Conservation (phyloP, 30 jellyfish, hydroid and myxozoan species). For the Cassiopea xamachana region DNA sequence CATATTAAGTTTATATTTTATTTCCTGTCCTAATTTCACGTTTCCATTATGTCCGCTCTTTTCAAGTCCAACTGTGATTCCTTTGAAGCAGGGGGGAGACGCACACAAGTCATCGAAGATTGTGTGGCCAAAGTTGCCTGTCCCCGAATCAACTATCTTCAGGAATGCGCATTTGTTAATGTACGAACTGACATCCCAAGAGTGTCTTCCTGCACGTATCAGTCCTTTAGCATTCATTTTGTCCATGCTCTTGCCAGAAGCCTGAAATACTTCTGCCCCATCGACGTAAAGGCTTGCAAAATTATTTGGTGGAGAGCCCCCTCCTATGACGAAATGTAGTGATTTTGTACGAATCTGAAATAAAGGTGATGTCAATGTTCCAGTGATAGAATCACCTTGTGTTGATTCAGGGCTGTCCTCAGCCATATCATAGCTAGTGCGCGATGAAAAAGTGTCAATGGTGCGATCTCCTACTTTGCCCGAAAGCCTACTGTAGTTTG, state of each 20-base stretch:
- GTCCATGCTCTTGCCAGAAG: slow-evolving; percentile 21
- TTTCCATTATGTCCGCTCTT: slow-evolving; percentile 12
- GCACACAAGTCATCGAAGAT: slow-evolving; percentile 58
- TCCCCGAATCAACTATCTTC: slow-evolving; percentile 21
- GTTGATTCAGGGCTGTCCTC: slow-evolving; percentile 20
- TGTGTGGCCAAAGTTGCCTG: slow-evolving; percentile 9
- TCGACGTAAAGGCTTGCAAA: slow-evolving; percentile 25
- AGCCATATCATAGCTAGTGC: slow-evolving; percentile 15
- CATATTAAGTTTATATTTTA: not conserved
- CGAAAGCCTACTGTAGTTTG: not conserved
- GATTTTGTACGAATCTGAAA: slow-evolving; percentile 50
- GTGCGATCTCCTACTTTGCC: slow-evolving; percentile 59
- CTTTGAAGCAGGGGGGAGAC: slow-evolving; percentile 68
- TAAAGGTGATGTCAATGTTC: slow-evolving; percentile 64
- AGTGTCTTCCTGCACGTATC: slow-evolving; percentile 21
- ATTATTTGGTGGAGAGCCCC: slow-evolving; percentile 41
- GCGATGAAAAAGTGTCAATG: slow-evolving; percentile 41
- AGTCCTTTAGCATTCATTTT: not conserved
- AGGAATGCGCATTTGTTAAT: slow-evolving; percentile 28
- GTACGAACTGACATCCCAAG: slow-evolving; percentile 61
- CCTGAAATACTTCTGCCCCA: slow-evolving; percentile 22
- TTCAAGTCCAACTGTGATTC: slow-evolving; percentile 10
- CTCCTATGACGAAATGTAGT: slow-evolving; percentile 55
- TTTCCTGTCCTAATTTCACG: slow-evolving; percentile 3
- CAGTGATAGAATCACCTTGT: slow-evolving; percentile 24